Conservation (phyloP, 2,797 vertebrate species). For the Peromyscus melanophrys region DNA sequence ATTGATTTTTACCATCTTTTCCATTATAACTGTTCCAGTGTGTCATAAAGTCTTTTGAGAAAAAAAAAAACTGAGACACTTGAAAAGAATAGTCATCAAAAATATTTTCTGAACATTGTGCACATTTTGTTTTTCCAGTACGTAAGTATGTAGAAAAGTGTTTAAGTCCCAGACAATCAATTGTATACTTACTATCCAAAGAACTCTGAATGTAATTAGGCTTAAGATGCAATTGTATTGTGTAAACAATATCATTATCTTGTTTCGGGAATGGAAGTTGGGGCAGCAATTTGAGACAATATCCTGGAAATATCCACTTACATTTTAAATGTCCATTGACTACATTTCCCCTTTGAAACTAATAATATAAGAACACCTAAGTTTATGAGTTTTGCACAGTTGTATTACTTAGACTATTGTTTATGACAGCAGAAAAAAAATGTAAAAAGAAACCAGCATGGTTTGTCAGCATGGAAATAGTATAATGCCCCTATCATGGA, state of each 20-base stretch:
- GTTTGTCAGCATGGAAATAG: not conserved
- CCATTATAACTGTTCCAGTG: not conserved
- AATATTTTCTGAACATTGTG: constrained; percentile 29
- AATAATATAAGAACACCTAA: constrained; percentile 2
- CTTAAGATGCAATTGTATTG: not conserved
- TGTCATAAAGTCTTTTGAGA: not conserved
- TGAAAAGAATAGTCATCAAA: not conserved
- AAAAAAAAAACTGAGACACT: not conserved
- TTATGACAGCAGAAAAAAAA: not conserved
- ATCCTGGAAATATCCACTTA: not conserved
- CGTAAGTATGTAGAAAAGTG: not conserved
- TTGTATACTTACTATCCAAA: not conserved
- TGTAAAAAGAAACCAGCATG: not conserved
- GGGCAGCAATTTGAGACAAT: not conserved
- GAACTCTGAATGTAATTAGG: not conserved
- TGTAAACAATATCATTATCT: not conserved
- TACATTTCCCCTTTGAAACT: not conserved
- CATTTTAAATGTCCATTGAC: not conserved
- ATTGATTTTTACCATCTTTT: constrained; percentile 2
- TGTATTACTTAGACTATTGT: not conserved
- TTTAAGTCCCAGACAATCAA: not conserved
- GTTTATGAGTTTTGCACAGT: not conserved
- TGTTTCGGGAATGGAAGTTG: not conserved
- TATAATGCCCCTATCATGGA: not conserved
- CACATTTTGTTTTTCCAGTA: not conserved